phyloP scores from a whole-genome alignment of 2,888 invertebrate species.

The Isotomurus palustris region DNA sequence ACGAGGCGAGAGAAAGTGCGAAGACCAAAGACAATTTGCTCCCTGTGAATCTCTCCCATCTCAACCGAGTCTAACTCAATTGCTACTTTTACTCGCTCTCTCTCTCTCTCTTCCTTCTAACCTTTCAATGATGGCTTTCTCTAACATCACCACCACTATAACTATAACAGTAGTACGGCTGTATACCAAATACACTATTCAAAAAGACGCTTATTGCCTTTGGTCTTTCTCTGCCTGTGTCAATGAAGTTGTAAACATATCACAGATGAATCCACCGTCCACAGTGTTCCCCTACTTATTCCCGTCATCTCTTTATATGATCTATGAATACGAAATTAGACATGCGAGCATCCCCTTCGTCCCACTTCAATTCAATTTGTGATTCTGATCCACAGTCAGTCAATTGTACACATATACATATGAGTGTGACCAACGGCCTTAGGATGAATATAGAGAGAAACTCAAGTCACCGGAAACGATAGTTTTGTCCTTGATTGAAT shows the following conservation, averaged over 20 bases:
- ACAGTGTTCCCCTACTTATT: too few species aligned
- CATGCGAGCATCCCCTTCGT: constrained; percentile 16
- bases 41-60: constrained; percentile 7
- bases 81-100: not conserved
- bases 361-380: constrained; percentile 3
- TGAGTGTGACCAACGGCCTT: constrained; percentile 4
- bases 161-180: too few species aligned
- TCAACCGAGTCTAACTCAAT: constrained; percentile 9
- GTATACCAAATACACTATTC: too few species aligned
- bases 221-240: too few species aligned
- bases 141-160: not conserved
- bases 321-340: constrained; percentile 46
- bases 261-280: too few species aligned
- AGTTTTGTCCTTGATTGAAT: constrained; percentile 7
- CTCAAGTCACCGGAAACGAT: constrained; percentile 15
- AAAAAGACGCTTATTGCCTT: too few species aligned
- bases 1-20: constrained; percentile 17
- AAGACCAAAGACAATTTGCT: constrained; percentile 5
- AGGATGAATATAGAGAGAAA: constrained; percentile 4
- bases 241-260: too few species aligned
- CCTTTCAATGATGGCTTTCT: not conserved
- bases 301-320: too few species aligned
- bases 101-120: not conserved
- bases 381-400: too few species aligned
- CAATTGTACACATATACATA: too few species aligned